phyloP scores from a whole-genome alignment of 23 tunicate species.

The Botrylloides violaceus region DNA sequence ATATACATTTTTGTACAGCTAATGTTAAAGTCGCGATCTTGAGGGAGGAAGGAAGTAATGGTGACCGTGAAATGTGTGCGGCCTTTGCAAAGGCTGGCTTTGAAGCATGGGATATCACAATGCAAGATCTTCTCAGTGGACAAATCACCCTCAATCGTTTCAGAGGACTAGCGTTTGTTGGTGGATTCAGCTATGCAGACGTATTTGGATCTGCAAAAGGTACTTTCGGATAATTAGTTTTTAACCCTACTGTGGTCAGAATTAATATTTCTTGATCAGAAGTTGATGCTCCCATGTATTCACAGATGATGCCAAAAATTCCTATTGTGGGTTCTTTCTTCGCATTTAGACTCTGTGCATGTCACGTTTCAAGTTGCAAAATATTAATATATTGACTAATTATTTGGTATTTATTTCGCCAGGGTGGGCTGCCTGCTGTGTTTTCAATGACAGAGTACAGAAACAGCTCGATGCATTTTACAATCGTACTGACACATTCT shows the following conservation, averaged over 20 bases:
- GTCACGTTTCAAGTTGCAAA: no score
- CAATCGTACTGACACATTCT: constrained; percentile 56
- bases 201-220: constrained; percentile 91
- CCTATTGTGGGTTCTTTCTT: no score
- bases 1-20: no score
- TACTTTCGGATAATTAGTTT: background rate
- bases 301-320: no score
- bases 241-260: background rate
- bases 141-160: constrained; percentile 47
- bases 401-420: no score
- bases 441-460: constrained; percentile 36
- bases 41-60: constrained; percentile 88
- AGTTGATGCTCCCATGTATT: no score
- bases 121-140: constrained; percentile 62
- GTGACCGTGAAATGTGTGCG: constrained; percentile 82
- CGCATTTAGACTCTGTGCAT: no score
- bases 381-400: no score
- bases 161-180: constrained; percentile 79
- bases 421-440: constrained; percentile 91
- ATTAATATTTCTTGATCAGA: no score
- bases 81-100: constrained; percentile 69
- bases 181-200: constrained; percentile 89
- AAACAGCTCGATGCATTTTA: constrained; percentile 31
- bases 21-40: constrained; percentile 60
- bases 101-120: constrained; percentile 75